Conservation (phyloP, 2,888 invertebrate genomes). For the Alloscopus bannaensis region DNA sequence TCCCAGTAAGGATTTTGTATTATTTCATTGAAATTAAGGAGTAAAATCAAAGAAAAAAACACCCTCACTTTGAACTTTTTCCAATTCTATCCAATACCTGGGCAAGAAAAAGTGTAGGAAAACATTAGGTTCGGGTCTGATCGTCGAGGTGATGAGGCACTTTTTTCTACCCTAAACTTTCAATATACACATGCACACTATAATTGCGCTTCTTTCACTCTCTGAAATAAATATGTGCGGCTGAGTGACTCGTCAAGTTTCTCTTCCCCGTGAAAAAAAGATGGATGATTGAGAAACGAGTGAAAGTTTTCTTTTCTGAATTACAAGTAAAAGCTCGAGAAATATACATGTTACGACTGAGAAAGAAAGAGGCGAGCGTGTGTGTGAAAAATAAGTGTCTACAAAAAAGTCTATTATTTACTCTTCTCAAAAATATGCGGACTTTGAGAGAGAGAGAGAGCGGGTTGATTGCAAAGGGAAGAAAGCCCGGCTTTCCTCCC, state of each 20-base stretch:
- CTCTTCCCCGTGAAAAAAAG: constrained; percentile 36
- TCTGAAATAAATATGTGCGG: constrained; percentile 48
- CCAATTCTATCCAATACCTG: constrained; percentile 8
- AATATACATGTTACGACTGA: constrained; percentile 27
- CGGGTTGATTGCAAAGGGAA: constrained; percentile 73
- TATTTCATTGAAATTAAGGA: constrained; percentile 74
- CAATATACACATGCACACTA: too few species aligned
- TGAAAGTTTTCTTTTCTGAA: constrained; percentile 68
- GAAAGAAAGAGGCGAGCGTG: constrained; percentile 12
- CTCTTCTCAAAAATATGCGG: too few species aligned
- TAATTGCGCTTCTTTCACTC: constrained; percentile 54
- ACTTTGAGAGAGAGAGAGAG: too few species aligned
- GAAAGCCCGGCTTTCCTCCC: too few species aligned
- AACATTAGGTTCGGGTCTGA: constrained; percentile 24
- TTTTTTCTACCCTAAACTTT: too few species aligned
- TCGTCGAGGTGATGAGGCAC: constrained; percentile 16
- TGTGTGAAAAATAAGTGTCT: constrained; percentile 32
- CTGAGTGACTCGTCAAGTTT: constrained; percentile 58
- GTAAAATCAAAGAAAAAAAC: too few species aligned
- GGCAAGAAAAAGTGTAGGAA: constrained; percentile 27
- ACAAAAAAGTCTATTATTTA: constrained; percentile 73
- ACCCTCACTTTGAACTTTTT: constrained; percentile 36
- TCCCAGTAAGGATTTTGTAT: constrained; percentile 17
- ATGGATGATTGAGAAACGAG: constrained; percentile 37
- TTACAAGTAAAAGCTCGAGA: constrained; percentile 69